Percentiles rank a stretch among this genome's conserved stretches.
Conservation (phyloP, 1,140 invertebrate species). For the Orussus abietinus region DNA sequence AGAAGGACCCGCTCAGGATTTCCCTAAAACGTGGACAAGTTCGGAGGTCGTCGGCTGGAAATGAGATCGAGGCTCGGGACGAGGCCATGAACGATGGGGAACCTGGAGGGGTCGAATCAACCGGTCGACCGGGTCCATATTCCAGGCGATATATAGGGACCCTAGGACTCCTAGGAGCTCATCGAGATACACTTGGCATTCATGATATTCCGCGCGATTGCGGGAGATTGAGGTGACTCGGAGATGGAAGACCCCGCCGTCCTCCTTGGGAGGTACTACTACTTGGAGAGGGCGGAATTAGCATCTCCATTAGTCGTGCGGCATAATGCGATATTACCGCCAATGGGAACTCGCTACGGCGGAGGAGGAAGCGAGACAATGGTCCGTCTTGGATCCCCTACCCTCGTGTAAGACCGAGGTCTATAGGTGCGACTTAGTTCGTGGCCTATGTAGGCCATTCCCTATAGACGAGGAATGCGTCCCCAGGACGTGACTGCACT, state of each 20-base stretch:
- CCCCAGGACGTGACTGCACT: too few species aligned
- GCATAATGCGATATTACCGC: constrained; percentile 41
- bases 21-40: too few species aligned
- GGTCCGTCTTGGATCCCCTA: constrained; percentile 10
- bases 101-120: too few species aligned
- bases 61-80: too few species aligned
- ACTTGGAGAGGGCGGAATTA: constrained; percentile 34
- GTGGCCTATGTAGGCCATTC: too few species aligned
- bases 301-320: constrained; percentile 44
- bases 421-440: constrained; percentile 13
- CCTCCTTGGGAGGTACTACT: constrained; percentile 12
- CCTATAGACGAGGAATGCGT: too few species aligned
- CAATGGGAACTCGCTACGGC: constrained; percentile 16
- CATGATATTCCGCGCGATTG: constrained; percentile 42
- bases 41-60: too few species aligned
- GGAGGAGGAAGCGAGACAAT: constrained; percentile 35
- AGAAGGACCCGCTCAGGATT: too few species aligned
- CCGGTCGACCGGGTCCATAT: too few species aligned
- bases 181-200: constrained; percentile 38
- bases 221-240: constrained; percentile 35
- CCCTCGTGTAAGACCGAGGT: constrained; percentile 11
- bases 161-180: constrained; percentile 25
- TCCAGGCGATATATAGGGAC: too few species aligned
- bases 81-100: too few species aligned
- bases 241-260: constrained; percentile 25